A percentile compares a stretch with the other conserved stretches of the same genome.
Conservation (phyloP, 2,113 vertebrate species). For the Synchiropus splendidus region DNA sequence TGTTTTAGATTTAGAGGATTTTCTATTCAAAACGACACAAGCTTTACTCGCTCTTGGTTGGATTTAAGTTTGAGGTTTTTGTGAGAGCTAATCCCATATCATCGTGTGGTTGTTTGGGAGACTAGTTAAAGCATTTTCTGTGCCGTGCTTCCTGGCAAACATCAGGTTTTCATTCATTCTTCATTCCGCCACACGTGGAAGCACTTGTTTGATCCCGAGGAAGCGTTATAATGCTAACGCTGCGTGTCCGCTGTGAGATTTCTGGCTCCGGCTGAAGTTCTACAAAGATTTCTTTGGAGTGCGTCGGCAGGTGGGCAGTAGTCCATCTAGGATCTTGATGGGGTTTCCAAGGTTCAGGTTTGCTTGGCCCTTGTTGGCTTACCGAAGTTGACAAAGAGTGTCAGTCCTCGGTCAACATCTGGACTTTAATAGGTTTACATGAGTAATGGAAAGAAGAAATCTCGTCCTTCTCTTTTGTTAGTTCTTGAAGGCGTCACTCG, state of each 20-base stretch:
- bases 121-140: slow-evolving; percentile 16
- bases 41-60: no score
- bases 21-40: no score
- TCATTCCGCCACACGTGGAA: slow-evolving; percentile 26
- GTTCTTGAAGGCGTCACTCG: slow-evolving; percentile 25
- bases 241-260: slow-evolving; percentile 16
- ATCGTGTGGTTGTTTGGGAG: no score
- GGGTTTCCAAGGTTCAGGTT: slow-evolving; percentile 5
- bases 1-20: no score
- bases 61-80: no score
- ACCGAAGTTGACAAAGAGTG: slow-evolving; percentile 10
- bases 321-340: slow-evolving; percentile 3
- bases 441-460: slow-evolving; percentile 50
- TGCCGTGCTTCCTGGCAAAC: slow-evolving; percentile 8
- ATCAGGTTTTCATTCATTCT: slow-evolving; percentile 8
- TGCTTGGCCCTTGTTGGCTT: slow-evolving; percentile 19
- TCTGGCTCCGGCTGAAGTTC: slow-evolving; percentile 8
- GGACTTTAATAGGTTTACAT: slow-evolving; percentile 43
- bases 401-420: slow-evolving; percentile 40
- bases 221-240: slow-evolving; percentile 24
- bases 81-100: no score
- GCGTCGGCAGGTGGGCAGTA: slow-evolving; percentile 5
- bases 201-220: slow-evolving; percentile 24
- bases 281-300: neutral
- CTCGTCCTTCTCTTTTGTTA: slow-evolving; percentile 27